Evolutionary conservation across 2,113 vertebrate genomes (phyloP).

Genomic region (Sander lucioperca): DNA sequence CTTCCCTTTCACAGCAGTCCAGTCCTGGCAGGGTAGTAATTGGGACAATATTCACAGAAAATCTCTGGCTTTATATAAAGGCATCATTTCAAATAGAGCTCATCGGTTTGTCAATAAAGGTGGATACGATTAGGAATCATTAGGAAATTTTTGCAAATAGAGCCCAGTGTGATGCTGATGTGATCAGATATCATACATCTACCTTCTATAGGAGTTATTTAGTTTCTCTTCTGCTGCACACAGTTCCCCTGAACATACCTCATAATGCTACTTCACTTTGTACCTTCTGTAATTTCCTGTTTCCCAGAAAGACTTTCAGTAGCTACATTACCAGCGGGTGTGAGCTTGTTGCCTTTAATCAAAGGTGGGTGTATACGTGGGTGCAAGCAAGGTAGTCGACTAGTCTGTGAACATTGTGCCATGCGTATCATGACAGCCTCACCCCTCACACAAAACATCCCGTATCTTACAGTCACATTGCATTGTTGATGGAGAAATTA

Average conservation of each 20-base stretch:
- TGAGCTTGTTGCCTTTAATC: slow-evolving; percentile 33
- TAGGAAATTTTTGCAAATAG: neutral
- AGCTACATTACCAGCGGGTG: slow-evolving; percentile 6
- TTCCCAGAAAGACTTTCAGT: slow-evolving; percentile 22
- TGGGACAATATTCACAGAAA: slow-evolving; percentile 20
- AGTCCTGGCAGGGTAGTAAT: slow-evolving; percentile 48
- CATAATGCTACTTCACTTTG: neutral
- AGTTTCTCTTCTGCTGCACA: neutral
- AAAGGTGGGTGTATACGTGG: slow-evolving; percentile 32
- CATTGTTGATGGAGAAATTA: neutral
- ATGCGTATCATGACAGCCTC: neutral
- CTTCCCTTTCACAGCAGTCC: slow-evolving; percentile 35
- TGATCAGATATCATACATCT: neutral
- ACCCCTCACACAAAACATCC: neutral
- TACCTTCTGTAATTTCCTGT: slow-evolving; percentile 31
- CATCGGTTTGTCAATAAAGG: neutral
- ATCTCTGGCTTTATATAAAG: slow-evolving; percentile 13
- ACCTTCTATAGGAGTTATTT: neutral
- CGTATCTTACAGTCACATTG: neutral
- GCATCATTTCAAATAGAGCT: neutral
- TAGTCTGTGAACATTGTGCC: neutral
- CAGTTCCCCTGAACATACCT: slow-evolving; percentile 11
- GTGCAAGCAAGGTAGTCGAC: neutral
- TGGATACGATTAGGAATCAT: neutral
- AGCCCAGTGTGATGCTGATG: neutral